Percentiles rank a stretch among this genome's conserved stretches.
Evolutionary conservation across 2,113 vertebrate genomes (phyloP).

Genomic region (Danio rerio): DNA sequence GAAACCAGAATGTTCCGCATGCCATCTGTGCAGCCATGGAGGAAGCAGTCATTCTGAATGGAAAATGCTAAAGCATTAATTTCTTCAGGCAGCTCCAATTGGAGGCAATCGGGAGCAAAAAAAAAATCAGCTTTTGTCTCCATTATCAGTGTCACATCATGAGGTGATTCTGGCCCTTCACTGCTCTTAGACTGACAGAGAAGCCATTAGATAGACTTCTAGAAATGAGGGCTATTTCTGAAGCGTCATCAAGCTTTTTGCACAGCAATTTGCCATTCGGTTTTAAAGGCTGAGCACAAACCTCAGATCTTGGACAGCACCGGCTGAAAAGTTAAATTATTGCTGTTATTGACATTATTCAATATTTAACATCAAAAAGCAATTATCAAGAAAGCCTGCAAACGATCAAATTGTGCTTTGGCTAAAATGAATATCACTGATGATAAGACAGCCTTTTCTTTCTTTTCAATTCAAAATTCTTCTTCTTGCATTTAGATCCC

Average conservation of each 20-base stretch:
- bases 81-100: slow-evolving; percentile 22
- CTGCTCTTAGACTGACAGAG: background rate
- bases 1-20: background rate
- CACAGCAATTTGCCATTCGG: background rate
- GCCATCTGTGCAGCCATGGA: background rate
- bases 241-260: background rate
- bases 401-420: background rate
- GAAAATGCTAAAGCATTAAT: background rate
- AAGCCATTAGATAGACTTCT: background rate
- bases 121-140: background rate
- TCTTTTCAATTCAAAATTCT: no score
- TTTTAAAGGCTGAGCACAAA: background rate
- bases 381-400: background rate
- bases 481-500: no score
- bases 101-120: background rate
- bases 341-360: no score
- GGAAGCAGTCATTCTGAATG: background rate
- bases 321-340: no score
- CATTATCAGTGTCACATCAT: slow-evolving; percentile 35
- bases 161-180: slow-evolving; percentile 2
- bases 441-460: background rate
- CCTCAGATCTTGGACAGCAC: background rate
- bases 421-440: no score
- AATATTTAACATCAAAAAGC: background rate
- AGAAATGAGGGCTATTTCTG: background rate